Evolutionary conservation across 2,797 vertebrate species (phyloP).

Genomic region (Darevskia mixta): DNA sequence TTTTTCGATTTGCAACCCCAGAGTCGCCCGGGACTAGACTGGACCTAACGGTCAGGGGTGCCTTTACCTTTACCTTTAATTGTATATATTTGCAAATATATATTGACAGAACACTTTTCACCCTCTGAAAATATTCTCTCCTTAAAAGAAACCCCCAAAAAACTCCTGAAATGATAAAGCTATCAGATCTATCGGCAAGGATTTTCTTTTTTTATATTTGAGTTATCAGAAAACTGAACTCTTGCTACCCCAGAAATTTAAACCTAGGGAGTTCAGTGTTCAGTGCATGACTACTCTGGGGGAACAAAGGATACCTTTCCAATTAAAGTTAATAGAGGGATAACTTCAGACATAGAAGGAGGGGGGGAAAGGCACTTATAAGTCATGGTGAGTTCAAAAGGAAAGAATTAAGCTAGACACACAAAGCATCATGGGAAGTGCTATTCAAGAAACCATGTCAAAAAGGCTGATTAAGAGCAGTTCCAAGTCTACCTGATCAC

Average conservation of each 20-base stretch:
- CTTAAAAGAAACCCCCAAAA: slow-evolving; percentile 14
- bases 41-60: too few relatives aligned
- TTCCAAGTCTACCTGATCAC: slow-evolving; percentile 84
- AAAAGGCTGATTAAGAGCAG: slow-evolving; percentile 84
- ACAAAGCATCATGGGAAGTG: slow-evolving; percentile 84
- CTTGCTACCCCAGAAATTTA: slow-evolving; percentile 80
- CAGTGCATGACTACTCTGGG: slow-evolving; percentile 76
- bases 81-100: slow-evolving; percentile 23
- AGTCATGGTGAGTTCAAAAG: slow-evolving; percentile 85
- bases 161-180: slow-evolving; percentile 54
- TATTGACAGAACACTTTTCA: slow-evolving; percentile 10
- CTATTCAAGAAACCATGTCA: slow-evolving; percentile 84
- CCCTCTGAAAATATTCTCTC: slow-evolving; percentile 50
- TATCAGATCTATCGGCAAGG: slow-evolving; percentile 47
- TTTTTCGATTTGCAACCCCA: too few relatives aligned
- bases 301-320: slow-evolving; percentile 85
- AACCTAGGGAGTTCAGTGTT: slow-evolving; percentile 80
- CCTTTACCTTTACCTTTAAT: not conserved
- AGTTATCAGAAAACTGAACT: slow-evolving; percentile 76
- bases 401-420: slow-evolving; percentile 82
- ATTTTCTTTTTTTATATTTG: slow-evolving; percentile 45
- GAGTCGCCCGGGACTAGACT: too few relatives aligned
- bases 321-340: slow-evolving; percentile 85
- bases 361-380: slow-evolving; percentile 80
- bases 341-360: slow-evolving; percentile 85